Conservation (phyloP, 2,113 vertebrate genomes). For the Thermophis baileyi region DNA sequence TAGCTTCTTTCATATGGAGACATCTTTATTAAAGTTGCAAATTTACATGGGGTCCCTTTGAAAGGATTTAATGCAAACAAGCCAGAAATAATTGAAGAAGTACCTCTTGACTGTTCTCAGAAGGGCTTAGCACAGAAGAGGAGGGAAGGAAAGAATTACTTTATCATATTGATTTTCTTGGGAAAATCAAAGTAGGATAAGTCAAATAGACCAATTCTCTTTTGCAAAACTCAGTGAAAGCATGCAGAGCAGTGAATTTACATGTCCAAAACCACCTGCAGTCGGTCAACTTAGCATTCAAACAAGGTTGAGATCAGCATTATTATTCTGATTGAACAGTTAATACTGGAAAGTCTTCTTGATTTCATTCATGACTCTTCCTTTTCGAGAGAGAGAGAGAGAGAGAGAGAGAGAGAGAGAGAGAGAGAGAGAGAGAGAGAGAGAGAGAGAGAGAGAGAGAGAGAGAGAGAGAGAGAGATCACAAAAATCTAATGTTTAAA, state of each 20-base stretch:
- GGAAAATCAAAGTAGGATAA: constrained; percentile 82
- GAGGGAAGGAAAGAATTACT: constrained; percentile 86
- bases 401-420: too few relatives aligned
- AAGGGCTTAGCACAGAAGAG: constrained; percentile 80
- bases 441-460: too few relatives aligned
- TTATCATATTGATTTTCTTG: constrained; percentile 93
- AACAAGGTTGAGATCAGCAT: constrained; percentile 53
- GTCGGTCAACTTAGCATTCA: constrained; percentile 71
- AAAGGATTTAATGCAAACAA: constrained; percentile 89
- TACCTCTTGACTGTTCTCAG: constrained; percentile 80
- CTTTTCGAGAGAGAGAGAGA: too few relatives aligned
- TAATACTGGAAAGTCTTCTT: constrained; percentile 47
- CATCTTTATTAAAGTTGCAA: constrained; percentile 78
- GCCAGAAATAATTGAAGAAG: constrained; percentile 90
- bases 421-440: too few relatives aligned
- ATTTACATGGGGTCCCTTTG: constrained; percentile 69
- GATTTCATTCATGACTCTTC: constrained; percentile 53
- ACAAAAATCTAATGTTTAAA: constrained; percentile 1
- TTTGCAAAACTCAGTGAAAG: constrained; percentile 72
- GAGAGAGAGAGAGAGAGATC: not conserved
- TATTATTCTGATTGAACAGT: constrained; percentile 67
- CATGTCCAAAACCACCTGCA: constrained; percentile 83
- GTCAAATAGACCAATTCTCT: constrained; percentile 85
- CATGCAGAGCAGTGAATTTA: constrained; percentile 72
- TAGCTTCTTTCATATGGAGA: constrained; percentile 80